Percentiles rank a stretch among this genome's conserved stretches.
Evolutionary conservation across 2,888 invertebrate species (phyloP).

Genomic region (Limnephilus lunatus): DNA sequence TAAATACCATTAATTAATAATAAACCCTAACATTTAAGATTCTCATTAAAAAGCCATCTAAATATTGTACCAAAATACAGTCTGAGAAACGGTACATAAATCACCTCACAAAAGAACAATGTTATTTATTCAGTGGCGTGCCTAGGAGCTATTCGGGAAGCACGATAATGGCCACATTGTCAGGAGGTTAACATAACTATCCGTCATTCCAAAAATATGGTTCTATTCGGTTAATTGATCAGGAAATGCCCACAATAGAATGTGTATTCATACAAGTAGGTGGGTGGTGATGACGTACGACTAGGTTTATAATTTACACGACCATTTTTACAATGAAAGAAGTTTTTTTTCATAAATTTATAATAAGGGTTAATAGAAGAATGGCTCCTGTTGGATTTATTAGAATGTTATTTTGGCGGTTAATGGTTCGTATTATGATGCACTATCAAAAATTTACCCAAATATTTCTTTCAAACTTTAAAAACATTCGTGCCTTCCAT

Average conservation of each 20-base stretch:
- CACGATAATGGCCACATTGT: constrained; percentile 32
- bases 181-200: constrained; percentile 38
- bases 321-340: neutral
- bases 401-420: neutral
- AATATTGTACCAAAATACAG: constrained; percentile 11
- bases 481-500: too few species aligned
- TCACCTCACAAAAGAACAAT: constrained; percentile 22
- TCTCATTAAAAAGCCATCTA: constrained; percentile 15
- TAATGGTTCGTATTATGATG: neutral
- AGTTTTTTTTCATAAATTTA: neutral
- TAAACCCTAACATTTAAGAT: neutral
- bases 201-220: constrained; percentile 38
- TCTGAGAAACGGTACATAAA: constrained; percentile 7
- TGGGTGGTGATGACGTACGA: neutral
- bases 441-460: too few species aligned
- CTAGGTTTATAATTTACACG: neutral
- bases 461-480: too few species aligned
- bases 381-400: neutral
- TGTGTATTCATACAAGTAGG: neutral
- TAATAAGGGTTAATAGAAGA: neutral
- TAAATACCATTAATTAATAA: neutral
- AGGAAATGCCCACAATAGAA: constrained; percentile 31
- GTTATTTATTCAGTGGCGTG: constrained; percentile 40
- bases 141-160: constrained; percentile 23
- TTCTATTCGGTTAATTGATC: constrained; percentile 45